Base-by-base conservation (phyloP, 37 sponge, comb jelly and placozoan genomes). In the Spongia lamella region DNA sequence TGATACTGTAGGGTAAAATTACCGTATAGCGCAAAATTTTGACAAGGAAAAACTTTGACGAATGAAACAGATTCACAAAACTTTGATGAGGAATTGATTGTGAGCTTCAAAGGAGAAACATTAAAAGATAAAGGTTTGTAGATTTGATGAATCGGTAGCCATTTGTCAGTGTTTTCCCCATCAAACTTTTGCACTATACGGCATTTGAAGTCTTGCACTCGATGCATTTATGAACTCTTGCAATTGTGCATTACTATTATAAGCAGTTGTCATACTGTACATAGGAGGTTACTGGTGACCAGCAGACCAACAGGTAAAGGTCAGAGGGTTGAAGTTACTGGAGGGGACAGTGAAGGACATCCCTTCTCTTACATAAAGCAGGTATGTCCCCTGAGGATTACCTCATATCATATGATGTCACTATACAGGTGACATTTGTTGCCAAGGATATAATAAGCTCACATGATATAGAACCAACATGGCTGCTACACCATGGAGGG, bases 361-460 rank as follows among this genome's bases (percentile, higher is more conserved):
- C 79, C 84, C 29, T 88, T 88, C 75, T 82, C 89, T 7, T 88
- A 71, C 50, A 15, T 88, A 15, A 82, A 77, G 56, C 32, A 53
- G 17, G 79, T 83, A 25, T 15, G 7, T 13, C 26, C 61, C 21
- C 13, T 15, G 66, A 65, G 35, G 37, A 38, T 38, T n/a, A 16
- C 66, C 34, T 65, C 7, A 65, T 65, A 15, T 14, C 11, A 17
- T 19, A 17, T 52, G 53, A 19, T 19, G 53, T 19, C 14, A 19
- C 14, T 52, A 19, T 52, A 5, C 27, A 58, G 25, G 25, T 26
- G 13, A 7, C 4, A 15, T 58, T 58, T 58, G 14, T 14, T 26
- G 29, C 29, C 29, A 27, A 7, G 5, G 43, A 38, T 38, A 7
- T n/a, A 30, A 43, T 66, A 5, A 24, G 68, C 13, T 15, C 6